Conservation (phyloP, 1,140 invertebrate genomes). For the Anadara kagoshimensis region DNA sequence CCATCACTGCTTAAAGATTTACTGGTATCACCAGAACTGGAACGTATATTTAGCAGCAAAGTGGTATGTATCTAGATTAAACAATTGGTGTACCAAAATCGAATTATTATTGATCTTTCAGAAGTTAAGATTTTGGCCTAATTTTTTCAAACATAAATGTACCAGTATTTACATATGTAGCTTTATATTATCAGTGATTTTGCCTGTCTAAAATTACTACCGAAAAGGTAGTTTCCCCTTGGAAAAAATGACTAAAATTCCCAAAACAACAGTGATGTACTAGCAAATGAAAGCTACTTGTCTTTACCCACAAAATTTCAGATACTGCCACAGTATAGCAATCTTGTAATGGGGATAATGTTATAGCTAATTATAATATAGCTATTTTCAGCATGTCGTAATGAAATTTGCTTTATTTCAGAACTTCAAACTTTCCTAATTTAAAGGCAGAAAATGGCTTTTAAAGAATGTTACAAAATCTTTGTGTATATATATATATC, state of each 20-base stretch:
- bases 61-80: constrained; percentile 33
- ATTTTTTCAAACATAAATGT: background rate
- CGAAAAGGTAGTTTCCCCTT: too few relatives aligned
- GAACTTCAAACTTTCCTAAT: too few relatives aligned
- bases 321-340: background rate
- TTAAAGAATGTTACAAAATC: too few relatives aligned
- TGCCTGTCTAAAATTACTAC: background rate
- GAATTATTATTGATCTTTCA: background rate
- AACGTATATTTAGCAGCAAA: constrained; percentile 44
- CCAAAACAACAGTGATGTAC: too few relatives aligned
- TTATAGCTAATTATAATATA: too few relatives aligned
- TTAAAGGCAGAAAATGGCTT: too few relatives aligned
- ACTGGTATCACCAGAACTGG: constrained; percentile 46
- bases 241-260: too few relatives aligned
- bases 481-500: too few relatives aligned
- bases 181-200: background rate
- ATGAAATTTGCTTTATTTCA: too few relatives aligned
- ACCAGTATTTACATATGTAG: background rate
- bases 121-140: background rate
- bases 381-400: too few relatives aligned
- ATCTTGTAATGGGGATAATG: background rate
- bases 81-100: background rate
- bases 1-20: constrained; percentile 63
- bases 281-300: too few relatives aligned
- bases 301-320: background rate